These are phyloP conservation scores for Stenichneumon culpator DNA, from an alignment of 2,888 invertebrate genomes.

Conservation along the genomic window DNA sequence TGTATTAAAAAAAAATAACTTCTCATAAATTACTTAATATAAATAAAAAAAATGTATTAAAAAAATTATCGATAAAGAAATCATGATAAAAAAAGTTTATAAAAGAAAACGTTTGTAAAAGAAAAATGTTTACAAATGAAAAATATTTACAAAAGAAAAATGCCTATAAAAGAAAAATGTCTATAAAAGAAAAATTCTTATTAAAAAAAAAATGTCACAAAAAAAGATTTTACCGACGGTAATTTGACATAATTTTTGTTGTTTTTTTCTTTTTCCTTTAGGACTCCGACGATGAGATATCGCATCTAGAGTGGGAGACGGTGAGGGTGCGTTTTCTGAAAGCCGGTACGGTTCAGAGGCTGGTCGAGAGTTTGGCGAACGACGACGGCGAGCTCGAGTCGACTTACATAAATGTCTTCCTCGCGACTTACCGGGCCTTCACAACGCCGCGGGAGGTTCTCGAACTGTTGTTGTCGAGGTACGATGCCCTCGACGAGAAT, in stretches of 20 bases:
- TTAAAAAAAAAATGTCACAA: neutral
- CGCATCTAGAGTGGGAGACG: slow-evolving; percentile 99
- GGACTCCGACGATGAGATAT: slow-evolving; percentile 97
- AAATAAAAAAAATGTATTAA: too few relatives aligned
- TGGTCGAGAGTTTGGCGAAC: slow-evolving; percentile 97
- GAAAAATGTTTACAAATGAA: too few relatives aligned
- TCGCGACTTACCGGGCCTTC: slow-evolving; percentile 97
- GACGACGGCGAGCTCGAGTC: slow-evolving; percentile 99
- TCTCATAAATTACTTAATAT: too few relatives aligned
- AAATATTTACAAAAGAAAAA: too few relatives aligned
- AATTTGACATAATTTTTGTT: slow-evolving; percentile 16
- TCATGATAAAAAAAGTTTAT: too few relatives aligned
- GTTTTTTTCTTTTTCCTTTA: slow-evolving; percentile 77
- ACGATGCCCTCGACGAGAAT: slow-evolving; percentile 90
- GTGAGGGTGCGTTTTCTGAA: slow-evolving; percentile 97
- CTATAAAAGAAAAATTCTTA: too few relatives aligned
- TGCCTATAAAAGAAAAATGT: too few relatives aligned
- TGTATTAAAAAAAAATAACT: too few relatives aligned
- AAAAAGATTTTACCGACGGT: slow-evolving; percentile 17
- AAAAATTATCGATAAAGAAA: too few relatives aligned
- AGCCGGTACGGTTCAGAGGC: slow-evolving; percentile 96
- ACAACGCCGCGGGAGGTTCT: slow-evolving; percentile 95
- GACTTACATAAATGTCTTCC: slow-evolving; percentile 98
- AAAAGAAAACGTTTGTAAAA: too few relatives aligned
- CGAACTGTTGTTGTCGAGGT: slow-evolving; percentile 92